Base-by-base conservation (phyloP, 2,113 vertebrate genomes). In the Gavialis gangeticus region DNA sequence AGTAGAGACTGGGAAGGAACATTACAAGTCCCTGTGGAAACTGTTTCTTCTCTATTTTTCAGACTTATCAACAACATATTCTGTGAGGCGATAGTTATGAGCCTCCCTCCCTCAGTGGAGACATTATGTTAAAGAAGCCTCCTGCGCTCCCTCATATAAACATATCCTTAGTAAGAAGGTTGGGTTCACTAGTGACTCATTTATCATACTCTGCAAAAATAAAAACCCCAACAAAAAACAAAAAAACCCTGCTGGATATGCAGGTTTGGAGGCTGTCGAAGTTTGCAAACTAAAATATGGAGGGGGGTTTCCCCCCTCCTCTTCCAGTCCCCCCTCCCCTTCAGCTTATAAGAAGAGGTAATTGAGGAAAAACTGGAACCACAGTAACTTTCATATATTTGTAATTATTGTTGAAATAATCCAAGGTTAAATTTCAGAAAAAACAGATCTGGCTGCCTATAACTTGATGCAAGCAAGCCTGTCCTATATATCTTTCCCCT, bases 81-180 rank as follows among this genome's bases (percentile, higher is more conserved):
- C 18, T 1, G 14, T 12, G 5, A 91, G 66, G 62, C 87, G 62
- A 71, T 93, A n/a, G 34, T 94, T 97, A 84, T 0, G 0, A 66
- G 66, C 30, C 87, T 94, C 60, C 55, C 25, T 91, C 96, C 95
- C 96, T 97, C 88, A 2, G 58, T 86, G 92, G 93, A 88, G 85
- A 90, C 82, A 60, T 95, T 97, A 97, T 96, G 88, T 87, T 97
- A 96, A 98, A 95, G 84, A 96, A 67, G 60, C 83, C 22, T 78
- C 84, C 79, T 88, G 5, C 89, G 73, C 30, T 92, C 64, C 63
- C 81, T 92, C 85, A 30, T 63, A 63, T 86, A 94, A 96, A 85
- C 30, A 73, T 91, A 67, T 83, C 94, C 82, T 83, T 87, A 79
- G 77, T 69, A 75, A 91, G 82, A 81, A 75, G 62, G 19, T 60